These are phyloP conservation scores for Misgurnus anguillicaudatus DNA, from an alignment of 2,113 vertebrate species.

Conservation along the genomic window DNA sequence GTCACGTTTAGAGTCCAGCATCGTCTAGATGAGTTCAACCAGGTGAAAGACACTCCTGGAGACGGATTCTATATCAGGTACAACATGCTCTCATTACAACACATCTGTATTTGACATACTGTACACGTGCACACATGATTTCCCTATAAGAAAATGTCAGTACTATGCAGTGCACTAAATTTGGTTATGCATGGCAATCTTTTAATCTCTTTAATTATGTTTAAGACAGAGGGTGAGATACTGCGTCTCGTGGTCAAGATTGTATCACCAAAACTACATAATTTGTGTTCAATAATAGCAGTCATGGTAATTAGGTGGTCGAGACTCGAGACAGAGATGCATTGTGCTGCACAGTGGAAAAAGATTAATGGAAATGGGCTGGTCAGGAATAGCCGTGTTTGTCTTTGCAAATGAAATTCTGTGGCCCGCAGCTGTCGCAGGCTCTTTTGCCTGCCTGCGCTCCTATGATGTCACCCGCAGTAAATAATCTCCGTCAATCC, in stretches of 20 bases:
- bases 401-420: constrained; percentile 45
- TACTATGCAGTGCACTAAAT: constrained; percentile 9
- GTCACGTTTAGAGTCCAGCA: constrained; percentile 89
- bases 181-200: constrained; percentile 15
- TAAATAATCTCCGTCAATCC: constrained; percentile 63
- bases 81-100: background rate
- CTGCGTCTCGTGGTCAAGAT: constrained; percentile 6
- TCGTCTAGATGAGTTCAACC: constrained; percentile 86
- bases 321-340: constrained; percentile 33
- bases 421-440: constrained; percentile 65
- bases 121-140: background rate
- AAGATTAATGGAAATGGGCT: constrained; percentile 33
- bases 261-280: constrained; percentile 13
- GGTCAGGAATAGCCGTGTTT: constrained; percentile 64
- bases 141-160: background rate
- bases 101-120: constrained; percentile 1
- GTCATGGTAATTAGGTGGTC: constrained; percentile 16
- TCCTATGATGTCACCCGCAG: constrained; percentile 68
- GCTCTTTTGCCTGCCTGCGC: constrained; percentile 65
- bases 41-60: constrained; percentile 86
- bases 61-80: constrained; percentile 98
- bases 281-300: constrained; percentile 38
- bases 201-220: constrained; percentile 45
- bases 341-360: constrained; percentile 6
- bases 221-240: constrained; percentile 26